phyloP scores from a whole-genome alignment of 2,113 vertebrate species.

The Murina feae region DNA sequence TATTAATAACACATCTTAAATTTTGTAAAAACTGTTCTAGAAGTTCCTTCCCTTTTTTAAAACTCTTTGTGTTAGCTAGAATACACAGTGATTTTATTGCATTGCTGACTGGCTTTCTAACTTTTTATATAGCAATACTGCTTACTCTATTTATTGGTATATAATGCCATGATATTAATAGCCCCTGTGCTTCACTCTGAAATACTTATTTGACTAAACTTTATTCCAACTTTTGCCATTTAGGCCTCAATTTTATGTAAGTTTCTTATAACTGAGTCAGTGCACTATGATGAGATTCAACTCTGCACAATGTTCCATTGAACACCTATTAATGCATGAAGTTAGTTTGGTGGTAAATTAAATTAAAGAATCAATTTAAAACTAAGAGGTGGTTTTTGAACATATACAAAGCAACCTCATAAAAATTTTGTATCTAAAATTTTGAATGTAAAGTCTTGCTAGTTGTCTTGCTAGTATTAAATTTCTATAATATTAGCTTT shows the following conservation, averaged over 20 bases:
- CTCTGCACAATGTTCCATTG: fast-evolving
- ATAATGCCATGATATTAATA: not conserved
- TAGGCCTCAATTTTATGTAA: not conserved
- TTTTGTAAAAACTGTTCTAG: not conserved
- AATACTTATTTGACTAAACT: not conserved
- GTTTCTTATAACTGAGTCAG: not conserved
- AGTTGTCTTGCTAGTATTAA: not conserved
- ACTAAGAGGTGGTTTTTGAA: not conserved
- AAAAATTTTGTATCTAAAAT: not conserved
- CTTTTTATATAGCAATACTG: not conserved
- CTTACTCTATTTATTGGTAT: not conserved
- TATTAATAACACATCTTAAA: not conserved
- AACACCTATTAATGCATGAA: fast-evolving
- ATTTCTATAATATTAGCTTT: not conserved
- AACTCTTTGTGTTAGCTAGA: not conserved
- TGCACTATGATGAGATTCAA: no score
- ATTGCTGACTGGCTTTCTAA: not conserved
- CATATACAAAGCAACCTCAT: not conserved
- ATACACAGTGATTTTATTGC: not conserved
- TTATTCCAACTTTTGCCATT: not conserved
- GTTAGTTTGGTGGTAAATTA: not conserved
- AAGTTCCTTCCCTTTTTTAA: not conserved
- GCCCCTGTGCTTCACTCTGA: not conserved
- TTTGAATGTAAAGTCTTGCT: not conserved
- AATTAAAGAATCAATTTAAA: not conserved